These are phyloP conservation scores for Ditula angustiorana DNA, from an alignment of 2,888 invertebrate genomes.

Conservation along the genomic window DNA sequence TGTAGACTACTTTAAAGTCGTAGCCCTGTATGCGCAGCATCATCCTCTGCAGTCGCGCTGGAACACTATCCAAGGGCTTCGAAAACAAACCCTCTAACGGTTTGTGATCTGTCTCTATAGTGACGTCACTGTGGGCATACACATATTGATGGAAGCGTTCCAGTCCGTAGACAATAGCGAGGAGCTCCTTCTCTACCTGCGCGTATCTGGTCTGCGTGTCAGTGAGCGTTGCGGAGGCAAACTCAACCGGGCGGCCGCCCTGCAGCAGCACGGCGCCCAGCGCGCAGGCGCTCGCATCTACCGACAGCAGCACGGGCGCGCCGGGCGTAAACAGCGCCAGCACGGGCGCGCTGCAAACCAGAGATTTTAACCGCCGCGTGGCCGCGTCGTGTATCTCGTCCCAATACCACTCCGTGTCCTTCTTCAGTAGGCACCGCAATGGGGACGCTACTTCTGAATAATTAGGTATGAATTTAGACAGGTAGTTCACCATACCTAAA, in stretches of 20 bases:
- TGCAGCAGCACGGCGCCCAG: too few relatives aligned
- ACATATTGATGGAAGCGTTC: not conserved
- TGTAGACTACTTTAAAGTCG: conserved; percentile 44
- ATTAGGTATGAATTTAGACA: conserved; percentile 46
- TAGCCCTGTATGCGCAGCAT: conserved; percentile 46
- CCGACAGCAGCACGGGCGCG: not conserved
- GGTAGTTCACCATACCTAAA: conserved; percentile 45
- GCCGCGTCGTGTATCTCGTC: conserved; percentile 1
- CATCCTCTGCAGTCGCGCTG: too few relatives aligned
- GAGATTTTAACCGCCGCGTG: not conserved
- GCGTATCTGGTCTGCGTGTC: too few relatives aligned
- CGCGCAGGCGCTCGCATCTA: too few relatives aligned
- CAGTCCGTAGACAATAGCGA: not conserved
- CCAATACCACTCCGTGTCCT: conserved; percentile 26
- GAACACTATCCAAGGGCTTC: too few relatives aligned
- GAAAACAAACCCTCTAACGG: too few relatives aligned
- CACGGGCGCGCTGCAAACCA: not conserved
- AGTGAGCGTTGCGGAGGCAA: too few relatives aligned
- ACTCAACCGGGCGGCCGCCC: too few relatives aligned
- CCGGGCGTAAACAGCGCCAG: not conserved
- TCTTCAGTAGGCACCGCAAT: not conserved
- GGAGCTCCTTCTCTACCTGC: too few relatives aligned
- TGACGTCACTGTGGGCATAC: not conserved
- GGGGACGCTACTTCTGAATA: conserved; percentile 32
- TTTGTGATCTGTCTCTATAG: too few relatives aligned